These are phyloP conservation scores for Bos javanicus DNA, from an alignment of 2,113 vertebrate species.

Conservation along the genomic window DNA sequence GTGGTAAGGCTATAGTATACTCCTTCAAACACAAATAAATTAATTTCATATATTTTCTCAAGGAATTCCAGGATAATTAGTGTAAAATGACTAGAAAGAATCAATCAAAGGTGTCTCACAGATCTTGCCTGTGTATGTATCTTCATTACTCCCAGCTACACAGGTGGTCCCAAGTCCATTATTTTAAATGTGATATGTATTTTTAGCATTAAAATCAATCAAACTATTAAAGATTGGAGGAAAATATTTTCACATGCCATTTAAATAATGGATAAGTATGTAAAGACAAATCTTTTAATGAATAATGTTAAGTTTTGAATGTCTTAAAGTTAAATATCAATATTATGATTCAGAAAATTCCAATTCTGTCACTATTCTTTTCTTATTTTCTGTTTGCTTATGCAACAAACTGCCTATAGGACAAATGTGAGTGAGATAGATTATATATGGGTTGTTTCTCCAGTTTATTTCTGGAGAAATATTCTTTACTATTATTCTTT, in stretches of 20 bases:
- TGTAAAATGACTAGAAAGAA: not conserved
- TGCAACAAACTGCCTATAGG: not conserved
- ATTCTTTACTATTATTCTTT: too few relatives aligned
- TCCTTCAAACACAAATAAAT: not conserved
- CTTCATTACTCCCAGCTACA: not conserved
- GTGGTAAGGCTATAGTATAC: not conserved
- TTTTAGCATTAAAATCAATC: not conserved
- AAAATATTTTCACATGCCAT: slow-evolving; percentile 49
- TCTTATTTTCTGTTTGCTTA: not conserved
- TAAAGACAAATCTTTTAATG: slow-evolving; percentile 9
- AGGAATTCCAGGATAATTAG: not conserved
- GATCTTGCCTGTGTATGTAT: not conserved
- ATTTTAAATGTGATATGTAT: slow-evolving; percentile 9
- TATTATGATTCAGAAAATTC: not conserved
- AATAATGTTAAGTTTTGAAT: not conserved
- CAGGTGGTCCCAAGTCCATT: not conserved
- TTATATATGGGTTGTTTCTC: not conserved
- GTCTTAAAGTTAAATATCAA: not conserved
- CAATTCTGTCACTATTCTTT: not conserved
- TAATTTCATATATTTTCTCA: not conserved
- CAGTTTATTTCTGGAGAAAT: slow-evolving; percentile 14
- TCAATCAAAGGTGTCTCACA: not conserved
- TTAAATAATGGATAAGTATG: slow-evolving; percentile 39
- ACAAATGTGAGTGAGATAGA: not conserved
- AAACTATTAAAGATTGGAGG: not conserved